Base-by-base conservation (phyloP, 2,888 invertebrate species). In the Lycia hirtaria region DNA sequence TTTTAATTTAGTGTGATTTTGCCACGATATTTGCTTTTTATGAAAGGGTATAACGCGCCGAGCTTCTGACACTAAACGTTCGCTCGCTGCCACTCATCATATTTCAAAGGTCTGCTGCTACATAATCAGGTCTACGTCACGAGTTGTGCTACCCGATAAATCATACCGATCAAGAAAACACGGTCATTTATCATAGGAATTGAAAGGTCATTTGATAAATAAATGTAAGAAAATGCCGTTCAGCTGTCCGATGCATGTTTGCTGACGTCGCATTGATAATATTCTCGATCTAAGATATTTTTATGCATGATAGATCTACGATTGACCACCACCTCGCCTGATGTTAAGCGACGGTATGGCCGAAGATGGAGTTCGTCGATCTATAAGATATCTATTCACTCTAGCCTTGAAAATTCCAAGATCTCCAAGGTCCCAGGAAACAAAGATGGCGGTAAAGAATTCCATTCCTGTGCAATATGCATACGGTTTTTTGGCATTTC, bases 1-100 rank as follows among this genome's bases (percentile, higher is more conserved):
- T 62, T 64, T 67, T 62, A 67, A 62, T 64, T 59, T 56, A 47
- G 48, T 60, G 35, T 52, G 59, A 63, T 61, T 41, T 45, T 57
- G 48, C 58, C 43, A 43, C 43, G 32, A 54, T 64, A 61, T 62
- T 62, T 56, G 50, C 45, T 64, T 67, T 64, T 63, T 60, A 60
- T 57, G 44, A 54, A 59, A 17, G 51, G 24, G 37, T 50, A 47
- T 52, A 53, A 57, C 47, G 55, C 40, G 43, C 35, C 30, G 45
- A 14, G 20, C 22, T 22, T n/a, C 38, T 7, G 37, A 30, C 17
- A 12, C 19, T 40, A 20, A 22, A 38, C 19, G 30, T 15, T 47
- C 32, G 28, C 17, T 43, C 30, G 20, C 9, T 44, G 14, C 9
- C 33, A 22, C 33, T 49, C 20, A 45, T 33, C 45, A 37, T 19